These are phyloP conservation scores for Hyposoter dolosus DNA, from an alignment of 2,888 invertebrate species.

Conservation along the genomic window DNA sequence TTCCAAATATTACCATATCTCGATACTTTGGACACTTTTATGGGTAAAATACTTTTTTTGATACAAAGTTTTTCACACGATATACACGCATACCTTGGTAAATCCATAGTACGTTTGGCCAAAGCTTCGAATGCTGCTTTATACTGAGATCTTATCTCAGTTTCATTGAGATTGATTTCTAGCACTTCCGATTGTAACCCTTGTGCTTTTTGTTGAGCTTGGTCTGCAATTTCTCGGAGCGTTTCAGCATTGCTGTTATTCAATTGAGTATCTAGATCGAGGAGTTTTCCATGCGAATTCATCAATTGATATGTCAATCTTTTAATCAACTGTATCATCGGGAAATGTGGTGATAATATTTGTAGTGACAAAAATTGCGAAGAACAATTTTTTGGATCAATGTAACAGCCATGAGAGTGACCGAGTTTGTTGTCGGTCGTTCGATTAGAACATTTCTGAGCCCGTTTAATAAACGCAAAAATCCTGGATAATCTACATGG, in stretches of 20 bases:
- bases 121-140: constrained; percentile 53
- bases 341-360: not conserved
- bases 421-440: not conserved
- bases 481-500: constrained; percentile 22
- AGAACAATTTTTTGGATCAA: constrained; percentile 17
- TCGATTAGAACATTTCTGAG: constrained; percentile 19
- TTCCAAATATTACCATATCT: constrained; percentile 51
- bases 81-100: constrained; percentile 56
- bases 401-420: constrained; percentile 14
- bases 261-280: not conserved
- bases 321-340: constrained; percentile 34
- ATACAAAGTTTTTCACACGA: constrained; percentile 70
- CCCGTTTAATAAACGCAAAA: not conserved
- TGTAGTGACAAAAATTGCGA: constrained; percentile 1
- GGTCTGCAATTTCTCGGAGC: constrained; percentile 27
- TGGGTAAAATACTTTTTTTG: constrained; percentile 32
- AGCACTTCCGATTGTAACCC: not conserved
- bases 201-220: constrained; percentile 42
- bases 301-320: constrained; percentile 42
- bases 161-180: constrained; percentile 59
- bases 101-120: constrained; percentile 57
- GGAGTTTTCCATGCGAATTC: not conserved
- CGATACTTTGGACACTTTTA: constrained; percentile 6
- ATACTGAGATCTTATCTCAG: constrained; percentile 49
- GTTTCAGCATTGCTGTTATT: constrained; percentile 10